Percentiles rank a stretch among this genome's conserved stretches.
phyloP scores from a whole-genome alignment of 35 echinoderm and acorn worm species.

The Lytechinus pictus region DNA sequence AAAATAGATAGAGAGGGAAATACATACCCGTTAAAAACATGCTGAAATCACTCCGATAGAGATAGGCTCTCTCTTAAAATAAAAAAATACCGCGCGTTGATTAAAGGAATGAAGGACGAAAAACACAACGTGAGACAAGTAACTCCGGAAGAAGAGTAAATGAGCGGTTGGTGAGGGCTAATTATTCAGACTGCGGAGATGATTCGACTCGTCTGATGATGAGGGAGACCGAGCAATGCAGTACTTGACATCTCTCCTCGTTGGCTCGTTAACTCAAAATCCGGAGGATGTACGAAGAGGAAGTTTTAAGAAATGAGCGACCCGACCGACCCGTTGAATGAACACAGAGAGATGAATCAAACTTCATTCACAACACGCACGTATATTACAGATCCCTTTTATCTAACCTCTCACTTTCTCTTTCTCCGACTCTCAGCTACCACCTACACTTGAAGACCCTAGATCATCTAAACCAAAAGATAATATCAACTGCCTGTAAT shows the following conservation, averaged over 20 bases:
- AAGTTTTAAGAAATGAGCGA: conserved; percentile 48
- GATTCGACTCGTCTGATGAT: background rate
- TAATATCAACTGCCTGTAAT: background rate
- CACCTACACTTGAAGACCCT: background rate
- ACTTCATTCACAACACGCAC: conserved; percentile 31
- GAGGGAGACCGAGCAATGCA: background rate
- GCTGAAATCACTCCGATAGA: conserved; percentile 23
- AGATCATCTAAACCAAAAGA: background rate
- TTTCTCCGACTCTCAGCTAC: background rate
- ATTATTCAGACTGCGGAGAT: conserved; percentile 32
- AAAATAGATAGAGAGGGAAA: conserved; percentile 32
- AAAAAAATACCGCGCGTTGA: conserved; percentile 42
- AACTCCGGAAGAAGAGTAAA: conserved; percentile 45
- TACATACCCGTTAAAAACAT: conserved; percentile 54
- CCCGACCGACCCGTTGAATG: conserved; percentile 19
- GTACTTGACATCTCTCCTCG: conserved; percentile 19
- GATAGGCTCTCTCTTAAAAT: background rate
- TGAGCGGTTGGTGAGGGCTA: conserved; percentile 37
- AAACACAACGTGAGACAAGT: background rate
- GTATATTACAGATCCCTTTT: conserved; percentile 5
- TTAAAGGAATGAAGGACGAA: conserved; percentile 28
- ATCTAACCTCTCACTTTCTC: background rate
- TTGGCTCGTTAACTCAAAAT: conserved; percentile 37
- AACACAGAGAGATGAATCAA: conserved; percentile 37
- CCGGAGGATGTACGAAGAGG: conserved; percentile 23